A percentile compares a stretch with the other conserved stretches of the same genome.
These are phyloP conservation scores for Stenchaetothrips biformis DNA, from an alignment of 2,888 invertebrate species.

Conservation along the genomic window DNA sequence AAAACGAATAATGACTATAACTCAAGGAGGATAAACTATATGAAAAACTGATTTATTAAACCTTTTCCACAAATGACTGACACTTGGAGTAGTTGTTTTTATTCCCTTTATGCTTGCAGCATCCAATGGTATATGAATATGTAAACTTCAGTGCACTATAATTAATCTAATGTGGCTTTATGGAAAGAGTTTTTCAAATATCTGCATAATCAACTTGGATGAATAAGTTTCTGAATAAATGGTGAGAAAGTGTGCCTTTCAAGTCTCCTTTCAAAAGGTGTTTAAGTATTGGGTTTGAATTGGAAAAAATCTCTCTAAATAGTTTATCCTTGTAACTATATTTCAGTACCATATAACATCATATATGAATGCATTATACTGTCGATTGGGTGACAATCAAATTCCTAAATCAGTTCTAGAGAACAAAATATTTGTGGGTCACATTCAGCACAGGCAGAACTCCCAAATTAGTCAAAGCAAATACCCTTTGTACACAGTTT, in stretches of 20 bases:
- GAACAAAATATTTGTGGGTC: background rate
- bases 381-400: background rate
- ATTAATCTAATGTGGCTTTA: too few relatives aligned
- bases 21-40: background rate
- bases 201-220: too few relatives aligned
- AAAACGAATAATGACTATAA: background rate
- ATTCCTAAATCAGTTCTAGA: background rate
- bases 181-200: too few relatives aligned
- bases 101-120: background rate
- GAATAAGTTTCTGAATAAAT: too few relatives aligned
- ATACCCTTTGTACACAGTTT: too few relatives aligned
- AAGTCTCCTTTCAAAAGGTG: too few relatives aligned
- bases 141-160: too few relatives aligned
- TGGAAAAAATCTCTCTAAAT: too few relatives aligned
- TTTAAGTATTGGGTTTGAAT: too few relatives aligned
- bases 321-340: too few relatives aligned
- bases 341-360: too few relatives aligned
- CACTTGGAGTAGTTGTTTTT: background rate
- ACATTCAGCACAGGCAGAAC: background rate
- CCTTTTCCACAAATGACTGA: background rate
- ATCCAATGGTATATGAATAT: background rate
- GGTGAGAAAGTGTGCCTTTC: too few relatives aligned
- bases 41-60: background rate
- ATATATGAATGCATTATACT: background rate
- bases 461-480: background rate